These are phyloP conservation scores for Micromys minutus DNA, from an alignment of 2,113 vertebrate species.

Conservation along the genomic window DNA sequence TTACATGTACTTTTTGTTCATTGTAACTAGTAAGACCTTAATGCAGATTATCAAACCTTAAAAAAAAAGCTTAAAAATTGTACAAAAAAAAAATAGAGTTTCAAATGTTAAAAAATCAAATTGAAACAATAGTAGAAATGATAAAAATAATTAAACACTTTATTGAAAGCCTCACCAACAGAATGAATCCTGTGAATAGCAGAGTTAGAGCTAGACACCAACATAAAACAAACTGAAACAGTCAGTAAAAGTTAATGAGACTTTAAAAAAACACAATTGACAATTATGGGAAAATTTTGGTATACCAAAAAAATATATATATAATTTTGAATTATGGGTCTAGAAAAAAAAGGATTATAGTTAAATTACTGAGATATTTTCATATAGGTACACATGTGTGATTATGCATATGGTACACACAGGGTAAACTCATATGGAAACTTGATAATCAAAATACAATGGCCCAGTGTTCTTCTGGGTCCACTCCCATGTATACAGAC, in stretches of 20 bases:
- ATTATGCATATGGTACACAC: background rate
- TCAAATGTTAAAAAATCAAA: background rate
- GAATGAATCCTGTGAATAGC: background rate
- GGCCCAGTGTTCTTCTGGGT: background rate
- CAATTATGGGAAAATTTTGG: background rate
- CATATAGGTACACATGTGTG: too few species aligned
- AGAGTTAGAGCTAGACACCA: background rate
- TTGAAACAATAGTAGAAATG: background rate
- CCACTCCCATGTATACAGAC: background rate
- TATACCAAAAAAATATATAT: background rate
- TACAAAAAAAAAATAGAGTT: background rate
- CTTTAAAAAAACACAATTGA: background rate
- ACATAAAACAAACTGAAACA: background rate
- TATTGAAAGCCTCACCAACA: background rate
- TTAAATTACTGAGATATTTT: too few species aligned
- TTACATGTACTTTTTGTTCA: too few species aligned
- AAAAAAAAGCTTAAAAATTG: too few species aligned
- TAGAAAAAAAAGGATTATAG: background rate
- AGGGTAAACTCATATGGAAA: background rate
- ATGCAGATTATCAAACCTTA: too few species aligned
- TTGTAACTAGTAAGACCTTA: too few species aligned
- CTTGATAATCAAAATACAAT: background rate
- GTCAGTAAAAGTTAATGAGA: background rate
- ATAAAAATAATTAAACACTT: background rate
- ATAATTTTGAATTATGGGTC: background rate